Conservation (phyloP, 1,140 invertebrate species). For the Drosophila elegans region DNA sequence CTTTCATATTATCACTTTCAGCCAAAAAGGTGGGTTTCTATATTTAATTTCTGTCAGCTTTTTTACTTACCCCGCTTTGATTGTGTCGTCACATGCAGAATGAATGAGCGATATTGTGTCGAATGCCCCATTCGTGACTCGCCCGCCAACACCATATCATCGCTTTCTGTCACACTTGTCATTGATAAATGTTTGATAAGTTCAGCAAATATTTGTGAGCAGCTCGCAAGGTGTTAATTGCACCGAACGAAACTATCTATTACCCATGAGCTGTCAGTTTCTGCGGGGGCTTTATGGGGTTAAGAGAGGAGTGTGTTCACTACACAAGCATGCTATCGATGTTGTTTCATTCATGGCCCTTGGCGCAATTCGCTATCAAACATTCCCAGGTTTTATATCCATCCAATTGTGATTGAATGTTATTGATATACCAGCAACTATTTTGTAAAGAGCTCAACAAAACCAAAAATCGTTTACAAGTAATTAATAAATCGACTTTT, state of each 20-base stretch:
- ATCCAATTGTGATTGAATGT: constrained; percentile 36
- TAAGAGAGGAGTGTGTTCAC: too few relatives aligned
- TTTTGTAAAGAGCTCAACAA: background rate
- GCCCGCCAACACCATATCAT: constrained; percentile 3
- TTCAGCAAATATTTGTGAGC: constrained; percentile 74
- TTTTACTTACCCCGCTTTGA: background rate
- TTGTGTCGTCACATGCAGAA: constrained; percentile 31
- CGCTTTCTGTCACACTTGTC: constrained; percentile 57
- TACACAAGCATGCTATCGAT: constrained; percentile 21
- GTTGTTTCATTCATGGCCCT: constrained; percentile 35
- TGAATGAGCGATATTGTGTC: constrained; percentile 7
- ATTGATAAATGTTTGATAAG: constrained; percentile 75
- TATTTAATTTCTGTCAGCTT: constrained; percentile 4
- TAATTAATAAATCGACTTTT: background rate
- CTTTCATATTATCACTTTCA: constrained; percentile 2
- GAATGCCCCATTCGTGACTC: constrained; percentile 16
- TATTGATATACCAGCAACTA: constrained; percentile 16
- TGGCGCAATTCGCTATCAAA: constrained; percentile 12
- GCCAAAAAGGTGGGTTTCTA: background rate
- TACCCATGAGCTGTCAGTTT: constrained; percentile 46
- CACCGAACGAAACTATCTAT: constrained; percentile 65
- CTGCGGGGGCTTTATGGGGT: too few relatives aligned
- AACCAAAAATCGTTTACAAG: constrained; percentile 10
- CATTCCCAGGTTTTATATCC: constrained; percentile 22
- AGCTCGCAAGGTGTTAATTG: constrained; percentile 73